Evolutionary conservation across 2,888 invertebrate genomes (phyloP), one percentile per base, ranked within the genome.

Genomic region (Leptogaster cylindrica): DNA sequence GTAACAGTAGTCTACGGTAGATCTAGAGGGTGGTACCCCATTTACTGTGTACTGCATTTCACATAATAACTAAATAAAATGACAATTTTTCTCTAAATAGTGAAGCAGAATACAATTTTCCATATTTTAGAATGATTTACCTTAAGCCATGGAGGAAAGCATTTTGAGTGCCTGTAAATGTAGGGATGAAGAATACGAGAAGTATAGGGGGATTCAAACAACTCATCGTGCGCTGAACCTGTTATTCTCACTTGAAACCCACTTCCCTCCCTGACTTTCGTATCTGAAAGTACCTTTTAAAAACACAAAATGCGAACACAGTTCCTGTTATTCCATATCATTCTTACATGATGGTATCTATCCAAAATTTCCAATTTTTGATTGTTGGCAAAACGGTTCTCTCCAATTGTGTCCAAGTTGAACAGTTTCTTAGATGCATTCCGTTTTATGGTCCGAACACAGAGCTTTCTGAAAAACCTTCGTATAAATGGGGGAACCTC

Each of bases 1-100:
- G 78, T 95, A 95, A 72, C 90, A 91, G 81, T 89, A 96, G 82
- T 95, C 93, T 8, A 96, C 84, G 0, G 91, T 83, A 2, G 86
- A 84, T 65, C 83, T 82, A 2, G 79, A 68, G 71, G 87, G 79
- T 69, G 82, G 70, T 16, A 23, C 14, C 83, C 83, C 66, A 75
- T 72, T 79, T 0, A 77, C 77, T 3, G 73, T 75, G 71, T 78
- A 79, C 75, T 77, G 80, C 63, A 82, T 76, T 73, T 86, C 85
- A 52, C 83, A 80, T 76, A 86, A 78, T 1, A 86, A 68, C 61
- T 76, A 68, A 14, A 27, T 12, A n/a, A n/a, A 41, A 27, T 23
- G 23, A 39, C 84, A 84, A 75, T 80, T 85, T 76, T n/a, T n/a
- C n/a, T n/a, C n/a, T 76, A 52, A 84, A 82, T 70, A 89, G 31